Evolutionary conservation across 2,797 vertebrate species (phyloP).

Genomic region (Molossus alvarezi): DNA sequence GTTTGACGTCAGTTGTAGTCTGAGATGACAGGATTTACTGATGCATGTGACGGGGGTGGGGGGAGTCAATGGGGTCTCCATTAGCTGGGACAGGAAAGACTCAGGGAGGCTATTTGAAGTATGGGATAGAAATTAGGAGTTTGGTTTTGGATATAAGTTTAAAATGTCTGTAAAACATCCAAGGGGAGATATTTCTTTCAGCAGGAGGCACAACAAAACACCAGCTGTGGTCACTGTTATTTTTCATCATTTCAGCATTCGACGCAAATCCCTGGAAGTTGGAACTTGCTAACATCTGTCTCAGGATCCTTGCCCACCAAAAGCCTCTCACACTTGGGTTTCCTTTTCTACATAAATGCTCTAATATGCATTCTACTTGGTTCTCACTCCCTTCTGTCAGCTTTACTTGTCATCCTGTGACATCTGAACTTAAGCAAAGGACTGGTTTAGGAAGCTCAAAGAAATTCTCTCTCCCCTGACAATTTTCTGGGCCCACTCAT

Average conservation of each 20-base stretch:
- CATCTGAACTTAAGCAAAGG: not conserved
- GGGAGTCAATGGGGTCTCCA: slow-evolving; percentile 3
- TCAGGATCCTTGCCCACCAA: slow-evolving; percentile 43
- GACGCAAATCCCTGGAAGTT: slow-evolving; percentile 33
- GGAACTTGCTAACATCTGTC: slow-evolving; percentile 50
- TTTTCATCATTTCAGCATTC: slow-evolving; percentile 58
- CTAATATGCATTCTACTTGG: not conserved
- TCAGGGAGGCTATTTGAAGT: slow-evolving; percentile 34
- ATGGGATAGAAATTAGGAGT: slow-evolving; percentile 25
- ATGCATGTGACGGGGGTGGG: not conserved
- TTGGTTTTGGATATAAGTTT: slow-evolving; percentile 60
- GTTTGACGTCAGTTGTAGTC: not conserved
- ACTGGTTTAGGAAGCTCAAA: not conserved
- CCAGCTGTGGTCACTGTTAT: slow-evolving; percentile 57
- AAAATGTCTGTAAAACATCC: slow-evolving; percentile 56
- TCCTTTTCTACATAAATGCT: not conserved
- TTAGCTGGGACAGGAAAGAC: not conserved
- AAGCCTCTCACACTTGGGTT: not conserved
- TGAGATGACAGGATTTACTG: slow-evolving; percentile 63
- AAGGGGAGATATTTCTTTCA: slow-evolving; percentile 70
- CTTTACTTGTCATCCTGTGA: not conserved
- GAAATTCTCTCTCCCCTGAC: not conserved
- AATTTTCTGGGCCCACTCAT: not conserved
- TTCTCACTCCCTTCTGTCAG: not conserved
- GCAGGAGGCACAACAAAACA: slow-evolving; percentile 63